phyloP scores from a whole-genome alignment of 1,140 invertebrate genomes.

The Dendroctonus ponderosae region DNA sequence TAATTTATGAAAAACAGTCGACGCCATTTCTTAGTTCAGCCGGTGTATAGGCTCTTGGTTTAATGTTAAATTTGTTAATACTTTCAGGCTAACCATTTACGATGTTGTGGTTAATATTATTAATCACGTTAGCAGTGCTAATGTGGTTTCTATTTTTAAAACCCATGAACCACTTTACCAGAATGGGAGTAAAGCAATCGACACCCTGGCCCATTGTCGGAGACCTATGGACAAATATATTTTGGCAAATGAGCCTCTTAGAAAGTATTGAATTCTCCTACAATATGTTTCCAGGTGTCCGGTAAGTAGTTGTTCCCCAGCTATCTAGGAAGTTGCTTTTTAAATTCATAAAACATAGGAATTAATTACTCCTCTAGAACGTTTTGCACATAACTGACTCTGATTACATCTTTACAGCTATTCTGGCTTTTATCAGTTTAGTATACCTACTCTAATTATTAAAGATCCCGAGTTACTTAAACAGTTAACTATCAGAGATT shows the following conservation, averaged over 20 bases:
- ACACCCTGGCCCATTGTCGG: slow-evolving; percentile 50
- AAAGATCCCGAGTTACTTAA: not conserved
- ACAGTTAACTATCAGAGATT: not conserved
- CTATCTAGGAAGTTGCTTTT: too few relatives aligned
- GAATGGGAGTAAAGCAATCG: slow-evolving; percentile 49
- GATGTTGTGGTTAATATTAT: slow-evolving; percentile 10
- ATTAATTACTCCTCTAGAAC: too few relatives aligned
- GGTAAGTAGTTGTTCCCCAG: slow-evolving; percentile 20
- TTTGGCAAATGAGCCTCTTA: slow-evolving; percentile 12
- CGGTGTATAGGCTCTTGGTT: not conserved
- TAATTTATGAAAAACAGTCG: not conserved
- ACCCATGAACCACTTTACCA: slow-evolving; percentile 50
- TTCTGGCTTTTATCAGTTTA: too few relatives aligned
- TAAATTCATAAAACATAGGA: too few relatives aligned
- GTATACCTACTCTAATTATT: too few relatives aligned
- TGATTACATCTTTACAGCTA: too few relatives aligned
- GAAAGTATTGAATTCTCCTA: slow-evolving; percentile 24
- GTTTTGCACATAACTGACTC: too few relatives aligned
- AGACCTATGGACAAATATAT: slow-evolving; percentile 29
- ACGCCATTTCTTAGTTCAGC: not conserved
- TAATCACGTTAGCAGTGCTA: not conserved
- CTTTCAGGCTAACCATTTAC: not conserved
- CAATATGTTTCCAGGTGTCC: slow-evolving; percentile 31
- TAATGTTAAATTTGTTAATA: not conserved
- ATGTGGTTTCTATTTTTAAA: slow-evolving; percentile 26